phyloP scores from a whole-genome alignment of 2,797 vertebrate species.

The Cyprinella venusta region DNA sequence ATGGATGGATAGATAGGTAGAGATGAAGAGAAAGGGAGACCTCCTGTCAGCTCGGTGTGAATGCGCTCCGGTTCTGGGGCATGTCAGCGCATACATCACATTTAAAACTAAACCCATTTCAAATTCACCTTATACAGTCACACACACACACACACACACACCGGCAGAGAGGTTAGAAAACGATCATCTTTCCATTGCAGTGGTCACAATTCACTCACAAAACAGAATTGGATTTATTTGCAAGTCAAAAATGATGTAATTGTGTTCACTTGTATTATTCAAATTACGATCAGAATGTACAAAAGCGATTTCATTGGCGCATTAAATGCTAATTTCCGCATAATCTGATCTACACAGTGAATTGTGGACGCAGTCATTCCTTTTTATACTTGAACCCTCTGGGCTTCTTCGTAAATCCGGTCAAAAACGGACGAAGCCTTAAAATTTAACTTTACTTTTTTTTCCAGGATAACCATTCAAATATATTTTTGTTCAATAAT shows the following conservation, averaged over 20 bases:
- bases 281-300: not conserved
- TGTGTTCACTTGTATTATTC: not conserved
- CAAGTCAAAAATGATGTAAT: not conserved
- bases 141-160: conserved; percentile 26
- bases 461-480: too few species aligned
- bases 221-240: not conserved
- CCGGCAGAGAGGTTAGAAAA: conserved; percentile 68
- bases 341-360: not conserved
- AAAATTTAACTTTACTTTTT: too few species aligned
- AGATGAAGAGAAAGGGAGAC: conserved; percentile 9
- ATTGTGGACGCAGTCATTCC: not conserved
- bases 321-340: not conserved
- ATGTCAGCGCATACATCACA: conserved; percentile 24
- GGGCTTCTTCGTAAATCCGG: too few species aligned
- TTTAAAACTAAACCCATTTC: conserved; percentile 64
- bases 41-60: conserved; percentile 10
- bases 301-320: not conserved
- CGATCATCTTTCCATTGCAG: not conserved
- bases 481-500: too few species aligned
- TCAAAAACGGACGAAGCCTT: too few species aligned
- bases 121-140: conserved; percentile 59
- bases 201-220: not conserved
- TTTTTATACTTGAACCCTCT: not conserved
- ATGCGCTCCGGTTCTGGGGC: conserved; percentile 4
- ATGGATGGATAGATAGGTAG: conserved; percentile 40